These are phyloP conservation scores for Dendroctonus valens DNA, from an alignment of 1,140 invertebrate species.

Conservation along the genomic window DNA sequence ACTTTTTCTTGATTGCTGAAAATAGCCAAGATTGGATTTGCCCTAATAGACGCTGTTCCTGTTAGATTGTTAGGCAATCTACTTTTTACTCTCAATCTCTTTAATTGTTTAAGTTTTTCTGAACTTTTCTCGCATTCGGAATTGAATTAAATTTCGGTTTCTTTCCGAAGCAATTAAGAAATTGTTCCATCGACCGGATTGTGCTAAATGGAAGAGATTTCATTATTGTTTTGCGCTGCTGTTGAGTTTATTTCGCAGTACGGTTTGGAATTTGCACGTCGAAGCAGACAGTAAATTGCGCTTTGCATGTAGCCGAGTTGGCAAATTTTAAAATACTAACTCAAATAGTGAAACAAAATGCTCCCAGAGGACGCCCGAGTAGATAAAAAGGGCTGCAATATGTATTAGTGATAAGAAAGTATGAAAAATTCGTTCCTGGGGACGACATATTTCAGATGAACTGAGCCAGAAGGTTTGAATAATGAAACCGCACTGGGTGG, in stretches of 20 bases:
- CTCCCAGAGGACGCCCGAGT: neutral
- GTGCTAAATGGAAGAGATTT: too few relatives aligned
- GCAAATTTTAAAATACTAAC: conserved; percentile 1
- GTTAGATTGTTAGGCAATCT: conserved; percentile 20
- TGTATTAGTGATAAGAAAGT: conserved; percentile 17
- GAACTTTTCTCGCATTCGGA: conserved; percentile 14
- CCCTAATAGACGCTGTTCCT: conserved; percentile 20
- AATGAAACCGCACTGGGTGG: conserved; percentile 5
- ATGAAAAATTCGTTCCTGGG: conserved; percentile 19
- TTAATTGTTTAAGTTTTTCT: conserved; percentile 27
- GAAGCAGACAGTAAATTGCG: too few relatives aligned
- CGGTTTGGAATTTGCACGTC: too few relatives aligned
- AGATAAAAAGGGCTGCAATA: conserved; percentile 16
- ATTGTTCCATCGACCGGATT: conserved; percentile 3
- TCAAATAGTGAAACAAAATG: conserved; percentile 21
- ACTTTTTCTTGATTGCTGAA: conserved; percentile 18
- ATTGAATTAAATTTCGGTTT: conserved; percentile 20
- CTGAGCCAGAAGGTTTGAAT: conserved; percentile 11
- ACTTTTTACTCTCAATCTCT: conserved; percentile 19
- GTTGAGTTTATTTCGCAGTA: too few relatives aligned
- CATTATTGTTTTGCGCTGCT: too few relatives aligned
- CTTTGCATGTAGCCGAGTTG: too few relatives aligned
- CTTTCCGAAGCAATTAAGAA: conserved; percentile 14
- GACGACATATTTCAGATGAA: conserved; percentile 8
- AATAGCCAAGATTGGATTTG: conserved; percentile 27